Evolutionary conservation across 1,140 invertebrate genomes (phyloP), one percentile per base, ranked within the genome.

Genomic region (Cardiocondyla obscurior): DNA sequence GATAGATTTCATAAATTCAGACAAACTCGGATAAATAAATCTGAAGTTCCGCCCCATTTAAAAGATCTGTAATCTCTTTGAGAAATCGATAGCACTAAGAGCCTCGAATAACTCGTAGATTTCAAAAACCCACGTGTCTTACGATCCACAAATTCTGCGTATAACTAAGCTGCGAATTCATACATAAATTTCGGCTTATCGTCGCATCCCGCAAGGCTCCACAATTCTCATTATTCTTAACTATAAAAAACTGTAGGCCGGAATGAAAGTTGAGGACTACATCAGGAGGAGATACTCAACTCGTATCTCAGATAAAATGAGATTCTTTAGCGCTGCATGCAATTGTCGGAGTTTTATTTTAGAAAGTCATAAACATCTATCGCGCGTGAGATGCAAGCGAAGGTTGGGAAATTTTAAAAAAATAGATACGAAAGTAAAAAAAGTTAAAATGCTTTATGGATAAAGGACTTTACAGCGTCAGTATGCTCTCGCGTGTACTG

Each of bases 401-500:
- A 85, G 62, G 46, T 46, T 46, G 16, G 19, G 39, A 19, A 62
- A 76, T 76, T 22, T n/a, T 7, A 46, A 19, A 39, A 36, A 39
- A 36, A 19, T 44, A 19, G 30, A 76, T 60, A 58, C 6, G 12
- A 22, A 39, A 44, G 7, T 22, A 57, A 60, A 83, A 76, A 83
- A 76, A 55, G 51, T 79, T 84, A 53, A 58, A 73, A 79, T 62
- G 39, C 28, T 84, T 60, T 62, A 76, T 72, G 55, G 64, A 36
- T 28, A 42, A 65, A 25, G 46, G 64, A 72, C 62, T 84, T 79
- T 70, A 58, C 49, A 51, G 36, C 72, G 72, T 53, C 25, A 36
- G 46, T 51, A 60, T 69, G 55, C 42, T 84, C 30, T 85, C 82
- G 84, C 84, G 84, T 85, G 84, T 70, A 12, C 42, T 28, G 64